A percentile compares a stretch with the other conserved stretches of the same genome.
Conservation (phyloP, 2,797 vertebrate species). For the Apodemus agrarius region DNA sequence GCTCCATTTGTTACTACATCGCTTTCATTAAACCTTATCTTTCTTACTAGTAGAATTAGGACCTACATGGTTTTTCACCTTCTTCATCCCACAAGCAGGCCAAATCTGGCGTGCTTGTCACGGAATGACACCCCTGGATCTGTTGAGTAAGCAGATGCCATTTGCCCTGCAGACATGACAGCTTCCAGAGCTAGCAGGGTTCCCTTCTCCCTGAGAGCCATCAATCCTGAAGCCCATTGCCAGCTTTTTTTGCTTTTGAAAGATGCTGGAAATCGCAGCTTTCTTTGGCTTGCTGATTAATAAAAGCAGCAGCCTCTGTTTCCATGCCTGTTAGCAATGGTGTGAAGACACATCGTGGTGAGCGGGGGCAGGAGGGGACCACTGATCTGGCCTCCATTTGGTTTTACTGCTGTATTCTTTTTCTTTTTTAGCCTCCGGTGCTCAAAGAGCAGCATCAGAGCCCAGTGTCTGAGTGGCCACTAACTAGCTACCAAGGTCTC, state of each 20-base stretch:
- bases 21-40: neutral
- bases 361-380: neutral
- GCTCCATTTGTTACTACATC: neutral
- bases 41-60: neutral
- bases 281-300: neutral
- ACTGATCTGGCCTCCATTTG: neutral
- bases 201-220: neutral
- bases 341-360: neutral
- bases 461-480: neutral
- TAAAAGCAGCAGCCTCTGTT: neutral
- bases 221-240: neutral
- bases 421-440: neutral
- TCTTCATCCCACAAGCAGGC: neutral
- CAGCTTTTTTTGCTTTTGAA: neutral
- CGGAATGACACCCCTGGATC: neutral
- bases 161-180: neutral
- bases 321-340: neutral
- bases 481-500: neutral
- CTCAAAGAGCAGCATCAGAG: neutral
- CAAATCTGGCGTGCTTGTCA: neutral
- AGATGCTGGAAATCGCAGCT: neutral
- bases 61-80: neutral
- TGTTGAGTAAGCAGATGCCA: neutral
- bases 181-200: neutral
- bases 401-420: neutral